These are phyloP conservation scores for Sebastes goodei DNA, from an alignment of 2,797 vertebrate species.

Conservation along the genomic window DNA sequence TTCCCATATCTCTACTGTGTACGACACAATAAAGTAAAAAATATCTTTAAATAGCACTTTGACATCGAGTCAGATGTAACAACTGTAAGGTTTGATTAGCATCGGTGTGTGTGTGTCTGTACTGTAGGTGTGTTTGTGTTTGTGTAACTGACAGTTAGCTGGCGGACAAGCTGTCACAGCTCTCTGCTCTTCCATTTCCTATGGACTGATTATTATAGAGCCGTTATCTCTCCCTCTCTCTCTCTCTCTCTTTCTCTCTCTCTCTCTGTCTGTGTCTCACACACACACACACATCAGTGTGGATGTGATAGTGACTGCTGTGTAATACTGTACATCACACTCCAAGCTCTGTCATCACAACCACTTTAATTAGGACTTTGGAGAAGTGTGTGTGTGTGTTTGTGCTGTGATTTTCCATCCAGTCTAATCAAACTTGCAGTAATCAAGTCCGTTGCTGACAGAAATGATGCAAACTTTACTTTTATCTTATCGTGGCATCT, in stretches of 20 bases:
- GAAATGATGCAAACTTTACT: slow-evolving; percentile 40
- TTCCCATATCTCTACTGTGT: slow-evolving; percentile 2
- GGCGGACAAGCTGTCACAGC: slow-evolving; percentile 73
- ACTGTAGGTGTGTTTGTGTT: slow-evolving; percentile 25
- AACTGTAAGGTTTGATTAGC: slow-evolving; percentile 58
- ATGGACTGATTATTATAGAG: slow-evolving; percentile 76
- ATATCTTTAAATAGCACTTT: slow-evolving; percentile 40
- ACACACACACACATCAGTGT: slow-evolving; percentile 24
- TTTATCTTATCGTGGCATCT: slow-evolving; percentile 30
- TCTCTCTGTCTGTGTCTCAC: background rate
- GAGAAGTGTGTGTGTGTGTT: slow-evolving; percentile 29
- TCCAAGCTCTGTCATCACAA: slow-evolving; percentile 69
- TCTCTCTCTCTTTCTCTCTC: background rate
- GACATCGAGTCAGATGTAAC: slow-evolving; percentile 49
- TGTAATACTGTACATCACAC: slow-evolving; percentile 71
- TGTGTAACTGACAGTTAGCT: slow-evolving; percentile 66
- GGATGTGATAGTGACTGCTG: slow-evolving; percentile 59
- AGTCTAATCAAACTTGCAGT: slow-evolving; percentile 57
- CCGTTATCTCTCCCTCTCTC: slow-evolving; percentile 45
- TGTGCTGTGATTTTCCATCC: slow-evolving; percentile 40
- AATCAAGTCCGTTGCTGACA: slow-evolving; percentile 55
- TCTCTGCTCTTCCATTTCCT: slow-evolving; percentile 66
- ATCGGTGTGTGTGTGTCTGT: slow-evolving; percentile 18
- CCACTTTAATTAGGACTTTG: slow-evolving; percentile 75
- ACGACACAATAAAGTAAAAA: slow-evolving; percentile 20